These are phyloP conservation scores for Metellina segmentata DNA, from an alignment of 2,888 invertebrate species.

Conservation along the genomic window DNA sequence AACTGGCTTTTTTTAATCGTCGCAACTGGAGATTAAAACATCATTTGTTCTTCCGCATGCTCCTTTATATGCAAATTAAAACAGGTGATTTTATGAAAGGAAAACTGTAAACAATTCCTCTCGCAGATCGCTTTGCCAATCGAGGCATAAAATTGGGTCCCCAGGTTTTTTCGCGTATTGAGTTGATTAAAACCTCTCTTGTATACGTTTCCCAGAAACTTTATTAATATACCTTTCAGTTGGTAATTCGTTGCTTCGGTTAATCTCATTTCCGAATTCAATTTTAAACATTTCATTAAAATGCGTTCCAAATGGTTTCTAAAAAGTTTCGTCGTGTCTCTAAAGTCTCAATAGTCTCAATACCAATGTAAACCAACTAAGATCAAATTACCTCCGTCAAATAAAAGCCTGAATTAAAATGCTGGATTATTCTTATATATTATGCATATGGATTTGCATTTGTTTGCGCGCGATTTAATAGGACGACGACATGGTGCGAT, in stretches of 20 bases:
- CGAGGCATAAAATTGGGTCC: conserved; percentile 8
- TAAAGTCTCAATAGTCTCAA: background rate
- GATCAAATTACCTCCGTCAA: background rate
- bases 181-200: background rate
- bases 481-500: background rate
- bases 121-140: background rate
- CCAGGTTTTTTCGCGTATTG: background rate
- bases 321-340: background rate
- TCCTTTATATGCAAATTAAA: conserved; percentile 52
- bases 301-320: background rate
- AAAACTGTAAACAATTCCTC: background rate
- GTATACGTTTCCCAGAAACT: background rate
- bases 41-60: conserved; percentile 31
- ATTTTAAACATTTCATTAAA: background rate
- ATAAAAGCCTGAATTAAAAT: background rate
- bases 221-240: background rate
- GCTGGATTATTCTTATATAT: background rate
- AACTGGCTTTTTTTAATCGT: conserved; percentile 22
- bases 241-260: background rate
- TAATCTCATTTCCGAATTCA: background rate
- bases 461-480: background rate
- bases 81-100: conserved; percentile 1
- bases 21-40: conserved; percentile 22
- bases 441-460: background rate
- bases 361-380: background rate